Base-by-base conservation (phyloP, 1,140 invertebrate genomes). In the Gyrodactylus bullatarudis region DNA sequence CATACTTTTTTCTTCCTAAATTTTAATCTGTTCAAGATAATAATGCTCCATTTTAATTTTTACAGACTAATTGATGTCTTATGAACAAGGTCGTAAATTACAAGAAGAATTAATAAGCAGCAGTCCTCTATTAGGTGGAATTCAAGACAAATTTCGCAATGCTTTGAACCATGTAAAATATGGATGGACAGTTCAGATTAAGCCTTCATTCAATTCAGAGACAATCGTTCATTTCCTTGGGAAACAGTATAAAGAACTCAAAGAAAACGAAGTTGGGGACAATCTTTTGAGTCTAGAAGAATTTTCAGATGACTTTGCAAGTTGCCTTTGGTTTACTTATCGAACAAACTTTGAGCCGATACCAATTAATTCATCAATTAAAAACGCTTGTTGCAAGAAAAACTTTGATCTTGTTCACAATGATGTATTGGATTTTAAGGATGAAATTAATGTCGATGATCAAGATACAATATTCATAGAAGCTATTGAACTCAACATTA, bases 301-400 rank as follows among this genome's bases (percentile, higher is more conserved):
- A 73, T 81, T 81, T 74, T 77, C 78, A 72, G 75, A 76, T 71
- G 79, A 81, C 74, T 81, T 80, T 76, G 76, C 76, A 20, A 80
- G 78, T 76, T 69, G 75, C 0, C 26, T 75, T 21, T 75, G 70
- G 69, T 75, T 75, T 26, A 74, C 75, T n/a, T 75, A 75, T 70
- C 75, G 75, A 1, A 74, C 72, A 68, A 54, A 74, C 23, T 75
- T 75, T 69, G 68, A 74, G 21, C 34, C 69, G 20, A 24, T 74
- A 26, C 22, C 69, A 54, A 54, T 8, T n/a, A 54, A n/a, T n/a
- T 54, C 34, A 16, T n/a, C 34, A 54, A 54, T n/a, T n/a, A 54
- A 54, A 54, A 54, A 54, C 34, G 8, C 8, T n/a, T 54, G 8
- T n/a, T 16, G 8, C 21, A 69, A 73, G 19, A 73, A 68, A 68